phyloP scores from a whole-genome alignment of 2,888 invertebrate genomes.

The Drosophila eohydei region DNA sequence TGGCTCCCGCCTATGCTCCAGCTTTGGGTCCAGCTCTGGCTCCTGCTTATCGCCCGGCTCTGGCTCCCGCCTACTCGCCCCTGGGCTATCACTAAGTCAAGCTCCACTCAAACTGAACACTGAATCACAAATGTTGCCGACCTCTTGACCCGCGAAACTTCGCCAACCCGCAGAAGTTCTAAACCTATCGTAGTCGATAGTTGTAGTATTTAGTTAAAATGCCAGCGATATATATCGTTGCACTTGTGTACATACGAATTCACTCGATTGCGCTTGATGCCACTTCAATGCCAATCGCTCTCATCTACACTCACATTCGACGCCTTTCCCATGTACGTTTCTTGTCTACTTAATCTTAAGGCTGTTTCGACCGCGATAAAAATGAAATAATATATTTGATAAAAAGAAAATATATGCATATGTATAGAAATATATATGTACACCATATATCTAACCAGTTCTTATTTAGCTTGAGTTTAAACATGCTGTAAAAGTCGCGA shows the following conservation, averaged over 20 bases:
- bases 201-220: conserved; percentile 76
- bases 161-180: conserved; percentile 45
- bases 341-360: conserved; percentile 83
- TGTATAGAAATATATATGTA: conserved; percentile 32
- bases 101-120: neutral
- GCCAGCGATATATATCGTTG: conserved; percentile 66
- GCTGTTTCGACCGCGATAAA: conserved; percentile 85
- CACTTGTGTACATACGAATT: conserved; percentile 60
- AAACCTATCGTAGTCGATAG: conserved; percentile 67
- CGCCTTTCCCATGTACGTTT: conserved; percentile 67
- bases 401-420: conserved; percentile 23
- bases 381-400: conserved; percentile 50
- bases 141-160: conserved; percentile 56
- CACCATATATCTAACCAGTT: conserved; percentile 12
- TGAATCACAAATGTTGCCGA: conserved; percentile 52
- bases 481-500: conserved; percentile 12
- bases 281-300: conserved; percentile 11
- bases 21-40: conserved; percentile 40
- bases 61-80: conserved; percentile 56
- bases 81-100: conserved; percentile 71
- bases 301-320: conserved; percentile 63
- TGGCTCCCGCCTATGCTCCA: conserved; percentile 7
- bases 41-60: conserved; percentile 42
- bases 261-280: conserved; percentile 12
- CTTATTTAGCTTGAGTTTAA: conserved; percentile 21